Percentiles rank a stretch among this genome's conserved stretches.
Evolutionary conservation across 2,113 vertebrate species (phyloP).

Genomic region (Aythya baeri): DNA sequence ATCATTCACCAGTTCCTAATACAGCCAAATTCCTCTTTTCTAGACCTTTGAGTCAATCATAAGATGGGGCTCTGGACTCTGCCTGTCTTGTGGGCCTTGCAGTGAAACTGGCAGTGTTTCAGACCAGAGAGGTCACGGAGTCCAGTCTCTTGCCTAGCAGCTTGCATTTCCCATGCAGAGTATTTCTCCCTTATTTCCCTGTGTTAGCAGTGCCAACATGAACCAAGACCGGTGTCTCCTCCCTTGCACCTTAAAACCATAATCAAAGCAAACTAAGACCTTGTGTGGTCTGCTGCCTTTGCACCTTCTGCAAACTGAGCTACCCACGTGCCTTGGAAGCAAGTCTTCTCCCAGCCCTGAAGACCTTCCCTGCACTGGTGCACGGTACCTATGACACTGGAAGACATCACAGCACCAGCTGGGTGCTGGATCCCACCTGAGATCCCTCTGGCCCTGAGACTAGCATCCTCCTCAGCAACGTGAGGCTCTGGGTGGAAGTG

Average conservation of each 20-base stretch:
- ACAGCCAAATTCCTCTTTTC: not conserved
- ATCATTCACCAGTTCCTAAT: not conserved
- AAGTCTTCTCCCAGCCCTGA: not conserved
- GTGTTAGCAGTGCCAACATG: rapidly evolving
- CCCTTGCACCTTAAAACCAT: not conserved
- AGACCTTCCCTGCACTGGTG: not conserved
- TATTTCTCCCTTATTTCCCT: not conserved
- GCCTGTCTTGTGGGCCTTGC: not conserved
- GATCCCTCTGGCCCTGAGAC: not conserved
- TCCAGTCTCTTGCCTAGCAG: not conserved
- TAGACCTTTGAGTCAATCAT: not conserved
- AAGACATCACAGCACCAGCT: not conserved
- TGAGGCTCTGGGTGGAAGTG: not conserved
- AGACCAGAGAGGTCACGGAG: not conserved
- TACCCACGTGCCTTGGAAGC: not conserved
- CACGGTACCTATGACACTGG: not conserved
- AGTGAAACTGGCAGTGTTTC: not conserved
- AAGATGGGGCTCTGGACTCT: not conserved
- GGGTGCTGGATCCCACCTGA: not conserved
- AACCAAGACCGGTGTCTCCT: not conserved
- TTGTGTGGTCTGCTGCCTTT: not conserved
- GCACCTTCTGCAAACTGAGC: not conserved
- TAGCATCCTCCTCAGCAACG: not conserved
- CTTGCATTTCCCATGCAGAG: not conserved
- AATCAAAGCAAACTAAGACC: not conserved